These are phyloP conservation scores for Bombus picipes DNA, from an alignment of 1,140 invertebrate species.

Conservation along the genomic window DNA sequence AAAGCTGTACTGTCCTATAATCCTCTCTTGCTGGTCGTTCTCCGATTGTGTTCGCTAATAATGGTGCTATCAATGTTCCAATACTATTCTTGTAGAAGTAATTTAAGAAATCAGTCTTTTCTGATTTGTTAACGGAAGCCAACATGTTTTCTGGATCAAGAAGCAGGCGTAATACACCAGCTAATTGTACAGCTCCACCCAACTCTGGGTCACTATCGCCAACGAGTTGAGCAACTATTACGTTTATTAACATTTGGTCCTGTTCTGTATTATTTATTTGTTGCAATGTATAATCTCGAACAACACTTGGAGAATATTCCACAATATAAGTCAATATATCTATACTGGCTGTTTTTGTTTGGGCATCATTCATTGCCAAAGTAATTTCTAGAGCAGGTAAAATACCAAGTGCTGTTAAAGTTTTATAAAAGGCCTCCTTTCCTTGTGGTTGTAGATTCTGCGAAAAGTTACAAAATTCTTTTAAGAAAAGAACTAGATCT, in stretches of 20 bases:
- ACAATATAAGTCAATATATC: conserved; percentile 99
- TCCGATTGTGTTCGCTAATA: conserved; percentile 94
- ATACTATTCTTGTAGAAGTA: conserved; percentile 99
- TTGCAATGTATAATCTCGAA: conserved; percentile 97
- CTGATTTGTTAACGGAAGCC: conserved; percentile 95
- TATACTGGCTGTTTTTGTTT: conserved; percentile 97
- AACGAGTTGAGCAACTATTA: conserved; percentile 98
- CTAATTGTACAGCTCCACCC: conserved; percentile 97
- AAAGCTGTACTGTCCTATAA: conserved; percentile 97
- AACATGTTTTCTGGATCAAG: conserved; percentile 99
- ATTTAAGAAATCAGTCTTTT: conserved; percentile 98
- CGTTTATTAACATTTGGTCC: conserved; percentile 97
- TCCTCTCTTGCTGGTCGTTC: conserved; percentile 95
- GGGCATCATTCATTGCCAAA: conserved; percentile 94
- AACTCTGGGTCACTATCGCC: conserved; percentile 94
- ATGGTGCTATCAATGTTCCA: conserved; percentile 95
- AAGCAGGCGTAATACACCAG: conserved; percentile 95
- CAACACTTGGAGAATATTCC: conserved; percentile 98
- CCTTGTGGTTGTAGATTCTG: conserved; percentile 98
- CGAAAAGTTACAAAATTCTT: conserved; percentile 99
- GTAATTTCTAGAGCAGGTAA: conserved; percentile 97
- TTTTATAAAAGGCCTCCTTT: conserved; percentile 99
- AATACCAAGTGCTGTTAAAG: conserved; percentile 95
- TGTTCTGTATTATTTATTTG: conserved; percentile 94
- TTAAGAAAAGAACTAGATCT: conserved; percentile 98